Conservation (phyloP, 2,113 vertebrate genomes). For the Hemichromis elongatus region DNA sequence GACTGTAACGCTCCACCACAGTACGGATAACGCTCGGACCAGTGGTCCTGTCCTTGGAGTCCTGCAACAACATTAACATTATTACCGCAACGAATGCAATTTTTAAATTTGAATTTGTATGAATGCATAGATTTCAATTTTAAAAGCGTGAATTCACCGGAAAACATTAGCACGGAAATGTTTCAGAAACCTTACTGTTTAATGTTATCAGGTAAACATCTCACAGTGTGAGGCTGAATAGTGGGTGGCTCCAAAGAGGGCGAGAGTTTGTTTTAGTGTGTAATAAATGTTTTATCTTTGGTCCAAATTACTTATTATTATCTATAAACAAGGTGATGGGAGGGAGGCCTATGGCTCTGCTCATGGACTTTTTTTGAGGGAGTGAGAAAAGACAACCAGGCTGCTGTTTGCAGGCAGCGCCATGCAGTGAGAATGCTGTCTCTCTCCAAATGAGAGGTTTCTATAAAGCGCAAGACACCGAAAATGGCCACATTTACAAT, state of each 20-base stretch:
- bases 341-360: not conserved
- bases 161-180: not conserved
- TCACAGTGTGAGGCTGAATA: not conserved
- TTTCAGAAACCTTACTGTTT: not conserved
- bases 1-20: slow-evolving; percentile 89
- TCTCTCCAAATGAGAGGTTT: slow-evolving; percentile 64
- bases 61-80: slow-evolving; percentile 69
- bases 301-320: slow-evolving; percentile 17
- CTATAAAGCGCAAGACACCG: slow-evolving; percentile 15
- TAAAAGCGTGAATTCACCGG: not conserved
- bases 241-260: not conserved
- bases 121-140: not conserved
- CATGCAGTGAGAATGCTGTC: slow-evolving; percentile 23
- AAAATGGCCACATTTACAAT: slow-evolving; percentile 22
- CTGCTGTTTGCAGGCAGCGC: slow-evolving; percentile 26
- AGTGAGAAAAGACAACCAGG: slow-evolving; percentile 24
- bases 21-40: slow-evolving; percentile 80
- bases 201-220: not conserved
- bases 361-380: not conserved
- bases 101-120: not conserved
- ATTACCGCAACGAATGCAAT: not conserved
- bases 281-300: slow-evolving; percentile 9
- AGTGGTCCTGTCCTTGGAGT: slow-evolving; percentile 79
- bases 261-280: not conserved
- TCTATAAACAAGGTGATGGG: not conserved